Conservation (phyloP, 2,888 invertebrate species). For the Drosophila bunnanda region DNA sequence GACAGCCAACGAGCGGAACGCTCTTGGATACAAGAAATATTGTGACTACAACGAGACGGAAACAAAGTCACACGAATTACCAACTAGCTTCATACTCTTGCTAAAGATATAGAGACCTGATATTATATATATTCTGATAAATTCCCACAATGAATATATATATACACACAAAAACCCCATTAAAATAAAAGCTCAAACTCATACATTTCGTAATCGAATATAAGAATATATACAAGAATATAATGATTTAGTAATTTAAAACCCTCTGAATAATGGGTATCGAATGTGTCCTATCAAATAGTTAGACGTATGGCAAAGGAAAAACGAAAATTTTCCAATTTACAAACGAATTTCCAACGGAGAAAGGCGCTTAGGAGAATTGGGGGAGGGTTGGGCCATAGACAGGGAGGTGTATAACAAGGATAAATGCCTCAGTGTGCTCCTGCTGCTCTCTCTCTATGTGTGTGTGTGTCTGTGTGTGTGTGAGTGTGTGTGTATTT, state of each 20-base stretch:
- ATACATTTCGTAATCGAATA: not conserved
- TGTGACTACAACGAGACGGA: constrained; percentile 41
- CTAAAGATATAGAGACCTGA: not conserved
- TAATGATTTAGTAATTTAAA: not conserved
- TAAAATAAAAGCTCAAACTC: not conserved
- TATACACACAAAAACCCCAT: not conserved
- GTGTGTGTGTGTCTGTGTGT: no score
- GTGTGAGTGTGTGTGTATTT: constrained; percentile 44
- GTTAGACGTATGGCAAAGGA: constrained; percentile 6
- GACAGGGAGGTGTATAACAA: constrained; percentile 64
- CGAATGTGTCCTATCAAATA: not conserved
- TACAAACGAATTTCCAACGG: constrained; percentile 74
- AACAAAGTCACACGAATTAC: not conserved
- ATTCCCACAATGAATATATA: not conserved
- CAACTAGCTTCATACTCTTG: not conserved
- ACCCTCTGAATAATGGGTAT: not conserved
- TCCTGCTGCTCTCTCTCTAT: not conserved
- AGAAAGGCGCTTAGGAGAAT: constrained; percentile 40
- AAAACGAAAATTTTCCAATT: constrained; percentile 80
- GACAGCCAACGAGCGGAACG: constrained; percentile 68
- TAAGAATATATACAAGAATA: no score
- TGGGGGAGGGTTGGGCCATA: not conserved
- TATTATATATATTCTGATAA: not conserved
- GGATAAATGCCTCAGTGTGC: constrained; percentile 74
- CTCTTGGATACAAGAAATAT: constrained; percentile 68